Conservation (phyloP, 2,888 invertebrate genomes). For the Melanophora roralis region DNA sequence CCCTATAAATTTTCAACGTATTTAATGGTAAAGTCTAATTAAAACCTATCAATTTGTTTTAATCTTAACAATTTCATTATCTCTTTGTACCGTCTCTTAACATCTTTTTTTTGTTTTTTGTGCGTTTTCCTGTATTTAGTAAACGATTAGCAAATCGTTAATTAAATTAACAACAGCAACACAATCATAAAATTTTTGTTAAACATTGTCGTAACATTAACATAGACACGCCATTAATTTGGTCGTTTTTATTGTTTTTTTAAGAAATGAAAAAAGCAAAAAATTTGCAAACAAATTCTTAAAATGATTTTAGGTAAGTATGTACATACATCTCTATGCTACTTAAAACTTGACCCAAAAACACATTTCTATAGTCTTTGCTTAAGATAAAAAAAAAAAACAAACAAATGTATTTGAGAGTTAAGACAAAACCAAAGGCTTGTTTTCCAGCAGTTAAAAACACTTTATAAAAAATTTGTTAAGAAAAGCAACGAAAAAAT, state of each 20-base stretch:
- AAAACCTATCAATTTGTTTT: background rate
- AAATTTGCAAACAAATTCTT: constrained; percentile 14
- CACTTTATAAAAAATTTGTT: background rate
- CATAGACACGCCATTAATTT: constrained; percentile 40
- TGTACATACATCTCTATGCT: constrained; percentile 23
- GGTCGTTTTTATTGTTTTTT: background rate
- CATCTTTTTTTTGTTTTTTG: background rate
- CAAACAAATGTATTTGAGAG: no score
- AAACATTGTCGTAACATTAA: constrained; percentile 46
- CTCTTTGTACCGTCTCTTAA: background rate
- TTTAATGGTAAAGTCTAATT: background rate
- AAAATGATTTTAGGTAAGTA: constrained; percentile 26
- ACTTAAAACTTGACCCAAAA: constrained; percentile 54
- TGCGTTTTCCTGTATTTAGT: background rate
- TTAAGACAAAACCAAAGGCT: no score
- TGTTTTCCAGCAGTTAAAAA: no score
- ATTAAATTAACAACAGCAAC: constrained; percentile 45
- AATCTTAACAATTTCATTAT: background rate
- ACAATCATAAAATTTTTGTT: constrained; percentile 45
- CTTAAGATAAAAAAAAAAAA: no score
- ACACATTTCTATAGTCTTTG: no score
- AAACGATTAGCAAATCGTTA: constrained; percentile 39
- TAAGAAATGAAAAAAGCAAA: background rate
- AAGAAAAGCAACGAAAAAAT: background rate
- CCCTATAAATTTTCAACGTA: no score